Evolutionary conservation across 2,888 invertebrate species (phyloP), one percentile per base, ranked within the genome.

Genomic region (Clostera curtula): DNA sequence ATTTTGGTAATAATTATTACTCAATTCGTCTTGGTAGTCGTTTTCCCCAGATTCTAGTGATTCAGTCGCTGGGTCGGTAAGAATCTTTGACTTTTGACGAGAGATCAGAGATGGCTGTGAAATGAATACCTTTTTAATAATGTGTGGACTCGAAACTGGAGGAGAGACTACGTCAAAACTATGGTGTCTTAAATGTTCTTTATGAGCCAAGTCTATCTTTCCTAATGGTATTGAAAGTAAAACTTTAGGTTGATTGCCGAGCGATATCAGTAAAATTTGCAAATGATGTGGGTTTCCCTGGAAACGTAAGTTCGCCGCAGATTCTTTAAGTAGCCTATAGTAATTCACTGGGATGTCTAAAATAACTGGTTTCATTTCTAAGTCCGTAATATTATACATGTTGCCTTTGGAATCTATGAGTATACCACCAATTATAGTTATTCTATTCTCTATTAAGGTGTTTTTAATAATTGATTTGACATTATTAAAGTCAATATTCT

Each of bases 211-310:
- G 21, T 43, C 37, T 7, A 50, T 49, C 20, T 56, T 58, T 3
- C 57, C 58, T 10, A 73, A 28, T 0, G 71, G 70, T 34, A 75
- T 57, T 6, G 73, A 48, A 1, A 67, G 73, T 19, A 76, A 40
- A 28, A 71, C 41, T 29, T 48, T 63, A 5, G 56, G 51, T 3
- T 75, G 72, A 20, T 56, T 23, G 2, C 42, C 30, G 7, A 57
- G 34, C 4, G 60, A 55, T 1, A 75, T 37, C 2, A 74, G 41
- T 31, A 73, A 31, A 4, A 59, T 61, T 49, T 71, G 55, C 13
- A 68, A 36, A 29, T 59, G 66, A 1, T 59, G 54, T 5, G 47
- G 34, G 22, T 48, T 17, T 27, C 41, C 39, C 1, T 34, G 32
- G 1, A 49, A 7, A 18, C n/a, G 24, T 4, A 44, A 13, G 4